Evolutionary conservation across 1,140 invertebrate genomes (phyloP), one percentile per base, ranked within the genome.

Genomic region (Zaprionus kolodkinae): DNA sequence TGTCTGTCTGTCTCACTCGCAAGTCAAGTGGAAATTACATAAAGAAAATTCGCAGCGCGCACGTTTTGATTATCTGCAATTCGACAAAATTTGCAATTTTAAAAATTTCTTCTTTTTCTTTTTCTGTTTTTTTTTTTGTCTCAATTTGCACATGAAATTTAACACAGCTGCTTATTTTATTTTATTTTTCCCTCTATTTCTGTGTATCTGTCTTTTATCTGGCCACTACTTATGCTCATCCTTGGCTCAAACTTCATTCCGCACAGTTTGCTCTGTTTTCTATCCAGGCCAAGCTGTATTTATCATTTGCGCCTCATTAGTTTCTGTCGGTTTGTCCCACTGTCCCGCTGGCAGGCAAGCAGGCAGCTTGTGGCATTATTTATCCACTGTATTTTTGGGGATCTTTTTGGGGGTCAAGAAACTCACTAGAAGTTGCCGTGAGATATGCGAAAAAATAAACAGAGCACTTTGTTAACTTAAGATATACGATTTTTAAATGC

Each of bases 231-330:
- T 50, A 25, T 50, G 45, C 45, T 50, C 45, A 9, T 48, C 17
- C 21, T 12, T 0, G 6, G 4, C 45, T 21, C n/a, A 17, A 17
- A 50, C 17, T 50, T 50, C 11, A 45, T 45, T 45, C 40, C 40
- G n/a, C 40, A 15, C n/a, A 45, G 40, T 50, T 25, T 66, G 43
- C 10, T 40, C 21, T 54, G 21, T 38, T 64, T 59, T 45, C 65
- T 52, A 71, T 73, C 76, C 65, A 84, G 81, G 76, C 68, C 76
- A 86, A 86, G 66, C 80, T 74, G 83, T 79, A 86, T 86, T 86
- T 86, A 86, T 86, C 83, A 86, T 86, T 86, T 88, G 84, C 79
- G 83, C 72, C 81, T 86, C 83, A 86, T 88, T 86, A 86, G 84
- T 56, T 79, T 62, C 15, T 56, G 66, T 71, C 66, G 55, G 38